These are phyloP conservation scores for Volucella bombylans DNA, from an alignment of 2,888 invertebrate species.

Conservation along the genomic window DNA sequence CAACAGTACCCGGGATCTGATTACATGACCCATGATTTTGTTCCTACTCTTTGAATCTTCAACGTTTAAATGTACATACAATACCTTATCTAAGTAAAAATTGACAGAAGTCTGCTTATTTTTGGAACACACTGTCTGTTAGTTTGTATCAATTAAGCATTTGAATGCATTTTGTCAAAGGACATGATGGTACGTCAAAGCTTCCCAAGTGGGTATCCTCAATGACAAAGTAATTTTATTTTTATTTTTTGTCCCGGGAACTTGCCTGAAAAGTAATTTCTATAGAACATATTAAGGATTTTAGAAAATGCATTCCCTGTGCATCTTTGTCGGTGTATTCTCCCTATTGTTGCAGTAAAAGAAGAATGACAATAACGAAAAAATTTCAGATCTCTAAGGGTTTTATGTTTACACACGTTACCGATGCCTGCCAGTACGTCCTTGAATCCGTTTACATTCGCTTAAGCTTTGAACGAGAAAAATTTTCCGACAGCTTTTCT, in stretches of 20 bases:
- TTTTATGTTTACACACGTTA: slow-evolving; percentile 23
- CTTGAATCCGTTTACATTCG: slow-evolving; percentile 37
- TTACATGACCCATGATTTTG: too few species aligned
- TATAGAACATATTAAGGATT: slow-evolving; percentile 46
- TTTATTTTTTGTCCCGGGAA: neutral
- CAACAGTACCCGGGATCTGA: too few species aligned
- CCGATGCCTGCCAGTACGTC: slow-evolving; percentile 14
- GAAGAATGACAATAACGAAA: neutral
- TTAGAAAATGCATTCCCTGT: slow-evolving; percentile 26
- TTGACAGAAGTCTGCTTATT: too few species aligned
- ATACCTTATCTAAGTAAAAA: too few species aligned
- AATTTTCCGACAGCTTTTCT: neutral
- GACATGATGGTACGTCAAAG: too few species aligned
- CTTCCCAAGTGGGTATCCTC: too few species aligned
- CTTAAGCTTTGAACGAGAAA: slow-evolving; percentile 16
- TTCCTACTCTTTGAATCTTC: too few species aligned
- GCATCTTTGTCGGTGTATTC: slow-evolving; percentile 39
- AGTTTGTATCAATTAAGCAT: too few species aligned
- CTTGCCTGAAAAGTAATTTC: slow-evolving; percentile 45
- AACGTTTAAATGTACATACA: too few species aligned
- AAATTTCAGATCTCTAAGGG: slow-evolving; percentile 9
- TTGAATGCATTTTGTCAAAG: neutral
- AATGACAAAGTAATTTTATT: too few species aligned
- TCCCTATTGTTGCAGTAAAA: slow-evolving; percentile 37
- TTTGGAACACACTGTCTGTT: too few species aligned